Percentiles rank a stretch among this genome's conserved stretches.
These are phyloP conservation scores for Myocastor coypus DNA, from an alignment of 2,113 vertebrate genomes.

Conservation along the genomic window DNA sequence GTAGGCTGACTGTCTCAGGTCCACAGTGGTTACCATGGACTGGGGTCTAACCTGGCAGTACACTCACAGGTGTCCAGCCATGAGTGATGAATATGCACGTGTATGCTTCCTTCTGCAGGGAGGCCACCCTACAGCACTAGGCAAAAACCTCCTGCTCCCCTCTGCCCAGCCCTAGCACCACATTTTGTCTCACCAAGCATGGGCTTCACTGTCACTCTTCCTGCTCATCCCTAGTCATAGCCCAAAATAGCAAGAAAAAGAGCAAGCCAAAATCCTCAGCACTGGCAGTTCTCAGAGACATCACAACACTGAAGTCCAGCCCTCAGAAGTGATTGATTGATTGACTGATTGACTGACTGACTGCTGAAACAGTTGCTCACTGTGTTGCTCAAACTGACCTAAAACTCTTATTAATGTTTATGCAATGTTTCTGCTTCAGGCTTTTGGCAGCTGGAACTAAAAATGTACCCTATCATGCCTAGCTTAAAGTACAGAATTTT, in stretches of 20 bases:
- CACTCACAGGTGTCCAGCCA: fast-evolving
- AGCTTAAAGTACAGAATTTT: neutral
- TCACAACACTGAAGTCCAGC: neutral
- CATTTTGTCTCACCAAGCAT: too few relatives aligned
- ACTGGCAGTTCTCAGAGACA: neutral
- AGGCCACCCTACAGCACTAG: neutral
- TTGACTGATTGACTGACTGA: too few relatives aligned
- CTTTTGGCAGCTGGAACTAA: neutral
- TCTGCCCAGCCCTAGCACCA: neutral
- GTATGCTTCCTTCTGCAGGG: neutral
- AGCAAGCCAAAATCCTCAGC: neutral
- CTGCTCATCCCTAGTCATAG: neutral
- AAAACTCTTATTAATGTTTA: neutral
- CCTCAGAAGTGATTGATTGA: neutral
- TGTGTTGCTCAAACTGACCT: neutral
- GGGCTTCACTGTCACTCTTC: neutral
- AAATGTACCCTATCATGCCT: neutral
- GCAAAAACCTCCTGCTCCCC: neutral
- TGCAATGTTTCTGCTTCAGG: neutral
- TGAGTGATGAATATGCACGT: neutral
- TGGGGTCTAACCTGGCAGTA: neutral
- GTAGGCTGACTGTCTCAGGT: neutral
- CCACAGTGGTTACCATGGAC: neutral
- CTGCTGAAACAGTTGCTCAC: neutral
- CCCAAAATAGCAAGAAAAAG: neutral